phyloP scores from a whole-genome alignment of 2,797 vertebrate species.

The Acrocephalus scirpaceus region DNA sequence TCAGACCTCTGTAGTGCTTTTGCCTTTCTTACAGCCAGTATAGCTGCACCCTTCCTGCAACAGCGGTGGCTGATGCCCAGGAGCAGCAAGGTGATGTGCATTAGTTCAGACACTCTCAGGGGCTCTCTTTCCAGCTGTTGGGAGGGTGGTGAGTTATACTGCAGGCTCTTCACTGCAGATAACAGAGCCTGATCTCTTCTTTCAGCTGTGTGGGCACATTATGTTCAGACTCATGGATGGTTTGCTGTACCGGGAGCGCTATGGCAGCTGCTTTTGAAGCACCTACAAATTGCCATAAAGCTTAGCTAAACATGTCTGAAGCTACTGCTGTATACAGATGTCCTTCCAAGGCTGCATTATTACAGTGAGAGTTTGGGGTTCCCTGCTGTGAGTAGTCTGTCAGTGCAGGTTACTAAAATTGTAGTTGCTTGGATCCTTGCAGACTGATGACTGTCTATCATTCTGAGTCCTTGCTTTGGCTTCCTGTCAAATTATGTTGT shows the following conservation, averaged over 20 bases:
- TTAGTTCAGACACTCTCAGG: background rate
- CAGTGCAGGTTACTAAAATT: slow-evolving; percentile 10
- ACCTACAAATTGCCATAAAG: background rate
- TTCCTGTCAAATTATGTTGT: background rate
- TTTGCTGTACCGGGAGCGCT: rapidly evolving
- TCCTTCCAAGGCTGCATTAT: background rate
- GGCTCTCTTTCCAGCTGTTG: background rate
- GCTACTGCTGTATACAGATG: background rate
- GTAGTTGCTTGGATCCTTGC: background rate
- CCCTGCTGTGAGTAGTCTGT: background rate
- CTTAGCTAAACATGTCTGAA: background rate
- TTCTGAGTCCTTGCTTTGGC: background rate
- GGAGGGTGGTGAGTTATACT: background rate
- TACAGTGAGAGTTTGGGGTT: background rate
- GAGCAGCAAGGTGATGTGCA: background rate
- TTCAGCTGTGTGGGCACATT: background rate
- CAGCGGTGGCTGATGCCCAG: background rate
- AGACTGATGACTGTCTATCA: background rate
- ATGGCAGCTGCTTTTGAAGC: background rate
- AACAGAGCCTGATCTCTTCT: background rate
- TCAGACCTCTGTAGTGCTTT: background rate
- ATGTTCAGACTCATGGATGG: background rate
- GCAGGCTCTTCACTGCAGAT: background rate
- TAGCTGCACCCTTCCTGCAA: background rate
- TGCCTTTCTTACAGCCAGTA: background rate